Conservation (phyloP, 2,113 vertebrate genomes). For the Aphelocoma coerulescens region DNA sequence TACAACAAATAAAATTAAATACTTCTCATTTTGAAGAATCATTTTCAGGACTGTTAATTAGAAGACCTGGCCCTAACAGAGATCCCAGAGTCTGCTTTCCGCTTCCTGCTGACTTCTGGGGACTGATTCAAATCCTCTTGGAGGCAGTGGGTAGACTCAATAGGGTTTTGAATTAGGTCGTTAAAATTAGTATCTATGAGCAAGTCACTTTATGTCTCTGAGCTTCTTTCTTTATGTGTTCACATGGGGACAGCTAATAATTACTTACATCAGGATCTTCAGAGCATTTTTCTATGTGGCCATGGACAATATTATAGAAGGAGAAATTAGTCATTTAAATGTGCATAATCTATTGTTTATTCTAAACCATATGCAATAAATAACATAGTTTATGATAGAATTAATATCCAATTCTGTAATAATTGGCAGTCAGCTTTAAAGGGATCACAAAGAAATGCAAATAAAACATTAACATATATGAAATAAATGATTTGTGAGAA, state of each 20-base stretch:
- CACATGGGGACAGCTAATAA: not conserved
- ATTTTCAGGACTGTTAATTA: conserved; percentile 11
- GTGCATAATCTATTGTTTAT: not conserved
- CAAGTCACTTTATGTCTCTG: not conserved
- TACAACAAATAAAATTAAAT: not conserved
- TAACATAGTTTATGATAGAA: not conserved
- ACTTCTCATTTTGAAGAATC: not conserved
- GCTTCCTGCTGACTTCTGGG: not conserved
- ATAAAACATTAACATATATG: conserved; percentile 28
- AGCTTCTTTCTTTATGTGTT: not conserved
- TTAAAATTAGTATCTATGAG: conserved; percentile 2
- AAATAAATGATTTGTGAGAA: conserved; percentile 10
- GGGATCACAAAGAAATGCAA: not conserved
- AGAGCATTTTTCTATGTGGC: not conserved
- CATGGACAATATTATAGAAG: not conserved
- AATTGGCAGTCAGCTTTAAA: conserved; percentile 1
- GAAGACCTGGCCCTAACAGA: not conserved
- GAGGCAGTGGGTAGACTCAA: not conserved
- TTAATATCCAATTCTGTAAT: not conserved
- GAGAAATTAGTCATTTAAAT: not conserved
- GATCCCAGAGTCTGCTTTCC: not conserved
- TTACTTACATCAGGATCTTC: not conserved
- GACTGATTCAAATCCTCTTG: not conserved
- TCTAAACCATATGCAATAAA: not conserved
- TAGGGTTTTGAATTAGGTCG: not conserved